phyloP scores from a whole-genome alignment of 2,888 invertebrate genomes.

The Tineola bisselliella region DNA sequence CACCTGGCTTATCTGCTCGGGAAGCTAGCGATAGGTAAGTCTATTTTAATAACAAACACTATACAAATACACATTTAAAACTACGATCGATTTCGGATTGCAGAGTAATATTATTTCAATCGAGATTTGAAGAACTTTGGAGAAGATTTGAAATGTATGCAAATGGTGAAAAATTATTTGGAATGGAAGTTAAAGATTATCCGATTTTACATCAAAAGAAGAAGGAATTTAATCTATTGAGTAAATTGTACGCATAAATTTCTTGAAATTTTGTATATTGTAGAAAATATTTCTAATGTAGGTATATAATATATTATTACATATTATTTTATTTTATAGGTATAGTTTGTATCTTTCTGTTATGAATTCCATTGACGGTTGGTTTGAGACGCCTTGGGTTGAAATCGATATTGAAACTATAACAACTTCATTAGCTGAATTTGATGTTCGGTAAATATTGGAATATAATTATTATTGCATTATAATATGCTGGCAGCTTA shows the following conservation, averaged over 20 bases:
- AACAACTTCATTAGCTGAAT: slow-evolving; percentile 80
- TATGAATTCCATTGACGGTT: slow-evolving; percentile 85
- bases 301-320: no score
- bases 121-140: slow-evolving; percentile 85
- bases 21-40: slow-evolving; percentile 85
- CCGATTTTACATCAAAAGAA: slow-evolving; percentile 81
- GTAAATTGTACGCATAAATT: slow-evolving; percentile 72
- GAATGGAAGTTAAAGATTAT: slow-evolving; percentile 84
- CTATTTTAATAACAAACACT: background rate
- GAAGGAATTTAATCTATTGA: slow-evolving; percentile 84
- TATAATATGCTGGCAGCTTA: slow-evolving; percentile 42
- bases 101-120: slow-evolving; percentile 78
- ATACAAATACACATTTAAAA: background rate
- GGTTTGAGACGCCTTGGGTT: slow-evolving; percentile 85
- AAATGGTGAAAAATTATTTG: slow-evolving; percentile 86
- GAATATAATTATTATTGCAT: background rate
- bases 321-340: slow-evolving; percentile 26
- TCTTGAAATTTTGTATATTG: no score
- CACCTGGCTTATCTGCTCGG: slow-evolving; percentile 80
- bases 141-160: slow-evolving; percentile 83
- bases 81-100: slow-evolving; percentile 16
- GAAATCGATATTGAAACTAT: slow-evolving; percentile 87
- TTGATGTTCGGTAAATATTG: slow-evolving; percentile 75
- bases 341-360: slow-evolving; percentile 78
- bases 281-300: background rate